A percentile compares a stretch with the other conserved stretches of the same genome.
phyloP scores from a whole-genome alignment of 2,113 vertebrate species.

The Malaclemys terrapin region DNA sequence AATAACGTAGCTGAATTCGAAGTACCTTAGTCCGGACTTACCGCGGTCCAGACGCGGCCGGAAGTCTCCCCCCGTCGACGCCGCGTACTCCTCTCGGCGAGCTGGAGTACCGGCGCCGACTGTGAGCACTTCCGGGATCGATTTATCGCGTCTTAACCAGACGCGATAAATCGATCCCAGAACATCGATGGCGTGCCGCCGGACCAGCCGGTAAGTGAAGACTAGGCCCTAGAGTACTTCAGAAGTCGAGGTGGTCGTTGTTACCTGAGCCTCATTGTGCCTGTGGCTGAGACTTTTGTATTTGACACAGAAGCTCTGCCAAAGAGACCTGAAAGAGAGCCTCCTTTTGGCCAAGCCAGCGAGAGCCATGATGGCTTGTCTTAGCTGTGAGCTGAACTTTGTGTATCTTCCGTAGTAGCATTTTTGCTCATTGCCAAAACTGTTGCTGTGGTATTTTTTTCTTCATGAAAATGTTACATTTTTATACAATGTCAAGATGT shows the following conservation, averaged over 20 bases:
- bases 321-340: constrained; percentile 10
- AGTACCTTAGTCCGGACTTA: too few relatives aligned
- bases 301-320: neutral
- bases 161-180: too few relatives aligned
- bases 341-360: constrained; percentile 38
- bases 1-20: too few relatives aligned
- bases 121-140: too few relatives aligned
- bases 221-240: neutral
- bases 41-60: too few relatives aligned
- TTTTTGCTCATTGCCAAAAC: constrained; percentile 65
- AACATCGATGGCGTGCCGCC: too few relatives aligned
- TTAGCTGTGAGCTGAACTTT: constrained; percentile 54
- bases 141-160: too few relatives aligned
- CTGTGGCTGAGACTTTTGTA: neutral
- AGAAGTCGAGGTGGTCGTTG: neutral
- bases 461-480: constrained; percentile 63
- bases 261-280: neutral
- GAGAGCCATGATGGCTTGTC: constrained; percentile 20
- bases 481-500: constrained; percentile 55
- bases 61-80: too few relatives aligned
- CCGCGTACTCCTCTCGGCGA: too few relatives aligned
- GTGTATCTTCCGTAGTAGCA: constrained; percentile 64
- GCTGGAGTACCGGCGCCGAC: too few relatives aligned
- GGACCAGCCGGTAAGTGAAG: too few relatives aligned
- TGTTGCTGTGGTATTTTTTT: constrained; percentile 52